Base-by-base conservation (phyloP, 2,888 invertebrate species). In the Dolomedes plantarius region DNA sequence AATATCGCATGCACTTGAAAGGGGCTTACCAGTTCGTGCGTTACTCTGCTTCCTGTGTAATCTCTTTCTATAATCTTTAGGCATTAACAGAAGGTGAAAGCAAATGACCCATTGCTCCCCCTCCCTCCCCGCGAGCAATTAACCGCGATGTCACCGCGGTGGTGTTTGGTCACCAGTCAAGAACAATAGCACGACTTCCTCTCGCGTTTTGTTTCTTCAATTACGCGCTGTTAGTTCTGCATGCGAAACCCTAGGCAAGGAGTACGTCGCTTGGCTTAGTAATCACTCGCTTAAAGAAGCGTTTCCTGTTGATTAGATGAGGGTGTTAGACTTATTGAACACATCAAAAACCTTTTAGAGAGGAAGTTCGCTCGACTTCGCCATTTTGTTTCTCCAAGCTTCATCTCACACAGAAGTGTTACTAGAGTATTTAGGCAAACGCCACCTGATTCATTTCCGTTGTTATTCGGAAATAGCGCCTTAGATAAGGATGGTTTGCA, bases 121-220 rank as follows among this genome's bases (percentile, higher is more conserved):
- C 73, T n/a, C 19, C 6, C 46, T 23, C 46, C 46, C 16, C 11
- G 11, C 46, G 6, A 31, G 69, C 69, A 69, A 69, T 69, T 69
- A 69, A 69, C 65, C 65, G 16, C 65, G 65, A 65, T 65, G 56
- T 56, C 56, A 56, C 56, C 56, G 11, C 56, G 56, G 23, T 5
- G 23, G 56, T 23, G 56, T 56, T 56, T 77, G 77, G 77, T 77
- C 77, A 77, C 46, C 68, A 56, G 69, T 69, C 77, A 32, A 32
- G 68, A 67, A 77, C 77, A 77, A 77, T 77, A 19, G 36, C 36
- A 23, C 13, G 23, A 36, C 39, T 36, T 23, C 73, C 36, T 62
- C 73, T 62, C 39, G 71, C 78, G 36, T 62, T 78, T 78, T 78
- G 69, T 78, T 39, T 56, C 23, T 27, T 78, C 69, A 67, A 67